Evolutionary conservation across 2,113 vertebrate genomes (phyloP).

Genomic region (Prionailurus viverrinus): DNA sequence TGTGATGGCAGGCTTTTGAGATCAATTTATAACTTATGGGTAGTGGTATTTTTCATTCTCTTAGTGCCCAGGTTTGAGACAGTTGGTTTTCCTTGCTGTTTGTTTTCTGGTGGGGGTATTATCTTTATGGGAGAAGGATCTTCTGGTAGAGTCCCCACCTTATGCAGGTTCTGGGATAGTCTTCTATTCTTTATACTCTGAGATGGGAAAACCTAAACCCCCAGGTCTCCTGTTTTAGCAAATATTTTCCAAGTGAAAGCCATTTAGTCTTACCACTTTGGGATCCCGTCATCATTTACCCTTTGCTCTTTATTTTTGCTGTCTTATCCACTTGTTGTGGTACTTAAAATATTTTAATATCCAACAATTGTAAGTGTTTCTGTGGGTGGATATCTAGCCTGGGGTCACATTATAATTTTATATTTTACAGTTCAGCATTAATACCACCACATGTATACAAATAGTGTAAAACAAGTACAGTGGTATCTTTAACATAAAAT

Average conservation of each 20-base stretch:
- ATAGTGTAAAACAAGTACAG: conserved; percentile 96
- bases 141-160: neutral
- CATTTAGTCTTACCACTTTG: neutral
- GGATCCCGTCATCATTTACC: neutral
- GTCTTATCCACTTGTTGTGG: neutral
- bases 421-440: conserved; percentile 94
- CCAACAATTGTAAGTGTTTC: neutral
- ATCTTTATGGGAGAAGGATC: neutral
- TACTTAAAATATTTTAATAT: conserved; percentile 8
- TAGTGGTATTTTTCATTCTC: neutral
- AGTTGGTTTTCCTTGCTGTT: neutral
- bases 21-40: neutral
- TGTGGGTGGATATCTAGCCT: neutral
- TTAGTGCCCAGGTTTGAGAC: neutral
- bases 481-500: conserved; percentile 97
- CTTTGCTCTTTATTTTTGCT: neutral
- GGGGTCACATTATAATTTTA: conserved; percentile 95
- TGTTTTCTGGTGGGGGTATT: neutral
- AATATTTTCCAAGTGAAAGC: neutral
- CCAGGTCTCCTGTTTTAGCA: neutral
- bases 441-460: conserved; percentile 97
- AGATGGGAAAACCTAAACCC: neutral
- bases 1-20: neutral
- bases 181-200: neutral
- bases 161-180: neutral